phyloP scores from a whole-genome alignment of 2,888 invertebrate genomes.

The Pantelozetes paolii region DNA sequence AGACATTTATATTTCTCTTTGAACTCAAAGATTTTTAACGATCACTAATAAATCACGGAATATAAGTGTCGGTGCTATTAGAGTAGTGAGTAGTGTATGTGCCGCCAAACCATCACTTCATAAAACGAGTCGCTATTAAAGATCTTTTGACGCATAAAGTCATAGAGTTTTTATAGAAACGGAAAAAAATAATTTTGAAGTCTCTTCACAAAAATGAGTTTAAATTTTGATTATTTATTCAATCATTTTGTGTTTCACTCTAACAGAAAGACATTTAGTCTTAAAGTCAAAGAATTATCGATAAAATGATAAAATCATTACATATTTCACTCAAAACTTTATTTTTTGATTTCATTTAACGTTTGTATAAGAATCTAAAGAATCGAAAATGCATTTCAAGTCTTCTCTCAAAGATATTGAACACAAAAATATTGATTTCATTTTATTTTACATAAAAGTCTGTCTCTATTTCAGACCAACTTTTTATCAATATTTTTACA shows the following conservation, averaged over 20 bases:
- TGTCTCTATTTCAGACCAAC: background rate
- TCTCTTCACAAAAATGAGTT: slow-evolving; percentile 12
- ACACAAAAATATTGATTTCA: slow-evolving; percentile 3
- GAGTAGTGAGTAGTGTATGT: background rate
- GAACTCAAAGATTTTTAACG: slow-evolving; percentile 16
- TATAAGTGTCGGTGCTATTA: background rate
- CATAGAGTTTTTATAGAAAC: background rate
- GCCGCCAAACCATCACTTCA: background rate
- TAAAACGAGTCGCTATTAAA: background rate
- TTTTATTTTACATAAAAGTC: slow-evolving; percentile 8
- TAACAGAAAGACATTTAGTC: background rate
- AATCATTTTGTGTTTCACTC: background rate
- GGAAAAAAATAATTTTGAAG: background rate
- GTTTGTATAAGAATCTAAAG: background rate
- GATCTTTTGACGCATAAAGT: slow-evolving; percentile 12
- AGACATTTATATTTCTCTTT: slow-evolving; percentile 2
- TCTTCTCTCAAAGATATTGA: background rate
- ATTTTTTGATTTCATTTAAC: slow-evolving; percentile 3
- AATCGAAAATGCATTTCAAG: background rate
- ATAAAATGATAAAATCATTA: slow-evolving; percentile 3
- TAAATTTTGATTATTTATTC: slow-evolving; percentile 14
- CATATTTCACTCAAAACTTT: background rate
- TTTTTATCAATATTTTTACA: background rate
- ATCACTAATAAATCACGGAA: slow-evolving; percentile 18
- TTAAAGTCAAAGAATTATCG: background rate